A percentile compares a stretch with the other conserved stretches of the same genome.
Evolutionary conservation across 1,140 invertebrate species (phyloP).

Genomic region (Bicyclus anynana): DNA sequence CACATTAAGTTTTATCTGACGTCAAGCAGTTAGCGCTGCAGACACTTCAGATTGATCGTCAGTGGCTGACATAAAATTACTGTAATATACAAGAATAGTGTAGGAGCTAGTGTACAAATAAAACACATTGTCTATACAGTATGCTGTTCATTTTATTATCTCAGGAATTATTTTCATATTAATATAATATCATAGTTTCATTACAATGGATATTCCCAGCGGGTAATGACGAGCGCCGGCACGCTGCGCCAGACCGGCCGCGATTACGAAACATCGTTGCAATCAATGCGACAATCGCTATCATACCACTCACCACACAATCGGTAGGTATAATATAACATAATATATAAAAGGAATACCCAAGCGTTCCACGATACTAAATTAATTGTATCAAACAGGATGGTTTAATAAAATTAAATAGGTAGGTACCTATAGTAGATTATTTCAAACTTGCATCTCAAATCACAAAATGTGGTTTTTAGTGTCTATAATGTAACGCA

Average conservation of each 20-base stretch:
- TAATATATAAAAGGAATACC: no score
- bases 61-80: not conserved
- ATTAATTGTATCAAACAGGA: no score
- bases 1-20: no score
- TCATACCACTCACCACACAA: not conserved
- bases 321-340: no score
- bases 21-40: no score
- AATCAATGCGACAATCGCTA: not conserved
- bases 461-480: no score
- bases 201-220: conserved; percentile 57
- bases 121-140: conserved; percentile 50
- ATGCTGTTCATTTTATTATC: conserved; percentile 68
- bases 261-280: not conserved
- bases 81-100: not conserved
- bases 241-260: conserved; percentile 36
- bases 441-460: no score
- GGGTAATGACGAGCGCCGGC: conserved; percentile 60
- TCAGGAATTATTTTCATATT: conserved; percentile 70
- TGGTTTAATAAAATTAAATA: no score
- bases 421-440: no score
- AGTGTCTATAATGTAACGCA: no score
- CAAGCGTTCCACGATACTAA: no score
- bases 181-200: conserved; percentile 68
- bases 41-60: no score
- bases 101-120: conserved; percentile 28